A percentile compares a stretch with the other conserved stretches of the same genome.
Evolutionary conservation across 1,140 invertebrate genomes (phyloP).

Genomic region (Dinoponera quadriceps): DNA sequence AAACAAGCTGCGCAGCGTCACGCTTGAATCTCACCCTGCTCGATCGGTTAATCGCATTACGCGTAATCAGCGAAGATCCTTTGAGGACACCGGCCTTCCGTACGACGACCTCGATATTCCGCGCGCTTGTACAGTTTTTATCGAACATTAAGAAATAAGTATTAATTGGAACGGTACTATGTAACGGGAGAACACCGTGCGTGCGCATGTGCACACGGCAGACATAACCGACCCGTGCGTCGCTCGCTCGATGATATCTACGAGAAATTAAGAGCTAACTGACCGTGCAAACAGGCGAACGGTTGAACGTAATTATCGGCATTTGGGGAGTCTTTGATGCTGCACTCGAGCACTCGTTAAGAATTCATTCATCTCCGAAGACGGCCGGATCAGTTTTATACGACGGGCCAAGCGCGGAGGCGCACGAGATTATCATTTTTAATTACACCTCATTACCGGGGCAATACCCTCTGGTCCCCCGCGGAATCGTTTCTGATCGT

Average conservation of each 20-base stretch:
- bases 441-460: slow-evolving; percentile 72
- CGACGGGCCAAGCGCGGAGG: slow-evolving; percentile 39
- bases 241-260: slow-evolving; percentile 3
- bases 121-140: neutral
- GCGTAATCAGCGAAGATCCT: neutral
- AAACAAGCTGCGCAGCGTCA: slow-evolving; percentile 22
- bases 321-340: slow-evolving; percentile 33
- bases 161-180: neutral
- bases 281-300: slow-evolving; percentile 16
- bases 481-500: slow-evolving; percentile 27
- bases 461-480: slow-evolving; percentile 19
- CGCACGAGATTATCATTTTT: slow-evolving; percentile 73
- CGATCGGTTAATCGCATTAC: neutral
- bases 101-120: too few relatives aligned
- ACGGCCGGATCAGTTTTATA: slow-evolving; percentile 28
- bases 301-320: slow-evolving; percentile 32
- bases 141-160: neutral
- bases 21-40: neutral
- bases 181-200: neutral
- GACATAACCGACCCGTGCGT: neutral
- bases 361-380: slow-evolving; percentile 26
- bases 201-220: neutral
- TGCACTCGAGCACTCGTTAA: slow-evolving; percentile 39
- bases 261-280: slow-evolving; percentile 9
- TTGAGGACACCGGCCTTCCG: neutral